These are phyloP conservation scores for Protaetia brevitarsis DNA, from an alignment of 1,140 invertebrate species.

Conservation along the genomic window DNA sequence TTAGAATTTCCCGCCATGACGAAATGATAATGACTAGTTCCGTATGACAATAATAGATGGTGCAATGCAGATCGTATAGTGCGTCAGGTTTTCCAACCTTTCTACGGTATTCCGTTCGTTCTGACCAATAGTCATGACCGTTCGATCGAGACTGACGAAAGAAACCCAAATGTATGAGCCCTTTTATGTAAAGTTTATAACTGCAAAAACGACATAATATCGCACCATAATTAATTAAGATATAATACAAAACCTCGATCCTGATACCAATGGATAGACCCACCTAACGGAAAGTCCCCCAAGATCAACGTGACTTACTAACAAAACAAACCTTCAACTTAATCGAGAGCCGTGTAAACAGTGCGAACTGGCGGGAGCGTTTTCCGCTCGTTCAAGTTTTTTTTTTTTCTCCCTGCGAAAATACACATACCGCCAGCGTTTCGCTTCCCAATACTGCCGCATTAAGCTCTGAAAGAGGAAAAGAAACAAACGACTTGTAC, in stretches of 20 bases:
- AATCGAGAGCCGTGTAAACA: slow-evolving; percentile 30
- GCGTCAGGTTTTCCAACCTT: too few relatives aligned
- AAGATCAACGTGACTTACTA: slow-evolving; percentile 27
- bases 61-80: too few relatives aligned
- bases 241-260: neutral
- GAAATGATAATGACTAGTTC: too few relatives aligned
- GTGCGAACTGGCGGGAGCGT: slow-evolving; percentile 25
- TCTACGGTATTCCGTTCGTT: too few relatives aligned
- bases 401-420: neutral
- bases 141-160: too few relatives aligned
- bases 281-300: slow-evolving; percentile 17
- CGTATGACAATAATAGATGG: too few relatives aligned
- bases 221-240: slow-evolving; percentile 14
- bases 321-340: slow-evolving; percentile 33
- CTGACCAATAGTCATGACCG: too few relatives aligned
- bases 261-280: neutral
- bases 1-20: too few relatives aligned
- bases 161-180: neutral
- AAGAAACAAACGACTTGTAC: slow-evolving; percentile 3
- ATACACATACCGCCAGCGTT: slow-evolving; percentile 6
- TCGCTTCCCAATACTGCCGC: neutral
- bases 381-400: slow-evolving; percentile 20
- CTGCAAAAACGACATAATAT: too few relatives aligned
- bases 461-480: slow-evolving; percentile 6
- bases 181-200: too few relatives aligned